Evolutionary conservation across 2,113 vertebrate genomes (phyloP).

Genomic region (Shinisaurus crocodilurus): DNA sequence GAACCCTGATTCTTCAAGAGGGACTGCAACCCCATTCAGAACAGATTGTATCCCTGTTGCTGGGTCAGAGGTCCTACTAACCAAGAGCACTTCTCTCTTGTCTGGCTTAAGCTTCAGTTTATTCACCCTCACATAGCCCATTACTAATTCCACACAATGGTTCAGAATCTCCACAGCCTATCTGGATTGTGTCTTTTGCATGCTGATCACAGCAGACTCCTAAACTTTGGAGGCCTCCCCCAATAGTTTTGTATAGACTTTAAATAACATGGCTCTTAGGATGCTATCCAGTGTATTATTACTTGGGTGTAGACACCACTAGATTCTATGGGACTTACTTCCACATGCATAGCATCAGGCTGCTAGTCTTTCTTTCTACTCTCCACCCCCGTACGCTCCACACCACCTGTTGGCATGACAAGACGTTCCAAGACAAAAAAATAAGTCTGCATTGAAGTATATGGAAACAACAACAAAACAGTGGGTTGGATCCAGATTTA

Average conservation of each 20-base stretch:
- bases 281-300: neutral
- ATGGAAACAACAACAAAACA: neutral
- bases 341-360: neutral
- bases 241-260: neutral
- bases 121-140: neutral
- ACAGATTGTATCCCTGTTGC: neutral
- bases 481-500: neutral
- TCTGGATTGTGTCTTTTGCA: too few species aligned
- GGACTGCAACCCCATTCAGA: neutral
- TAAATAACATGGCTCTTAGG: neutral
- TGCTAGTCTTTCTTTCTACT: neutral
- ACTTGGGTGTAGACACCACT: neutral
- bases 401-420: neutral
- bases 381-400: neutral
- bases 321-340: neutral
- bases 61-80: neutral
- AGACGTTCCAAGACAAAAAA: neutral
- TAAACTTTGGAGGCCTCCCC: neutral
- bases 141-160: neutral
- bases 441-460: neutral
- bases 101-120: neutral
- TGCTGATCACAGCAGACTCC: too few species aligned
- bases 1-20: neutral
- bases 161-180: too few species aligned
- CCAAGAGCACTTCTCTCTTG: neutral